These are phyloP conservation scores for Cabera pusaria DNA, from an alignment of 2,888 invertebrate species.

Conservation along the genomic window DNA sequence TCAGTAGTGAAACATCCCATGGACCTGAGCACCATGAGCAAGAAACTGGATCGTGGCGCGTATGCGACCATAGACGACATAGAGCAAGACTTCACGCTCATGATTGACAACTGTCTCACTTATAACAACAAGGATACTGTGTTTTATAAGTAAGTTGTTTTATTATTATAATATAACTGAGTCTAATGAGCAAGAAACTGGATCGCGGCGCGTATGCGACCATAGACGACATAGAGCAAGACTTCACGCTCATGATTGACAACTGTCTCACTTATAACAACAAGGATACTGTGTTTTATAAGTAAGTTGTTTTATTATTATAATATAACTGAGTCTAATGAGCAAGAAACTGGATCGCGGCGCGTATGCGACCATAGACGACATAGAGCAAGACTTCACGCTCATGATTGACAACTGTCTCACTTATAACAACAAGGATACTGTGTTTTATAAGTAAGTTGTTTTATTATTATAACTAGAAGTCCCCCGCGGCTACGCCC, in stretches of 20 bases:
- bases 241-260: constrained; percentile 97
- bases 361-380: constrained; percentile 87
- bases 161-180: too few species aligned
- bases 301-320: too few species aligned
- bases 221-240: constrained; percentile 91
- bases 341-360: constrained; percentile 87
- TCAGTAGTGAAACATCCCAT: constrained; percentile 71
- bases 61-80: constrained; percentile 90
- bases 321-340: too few species aligned
- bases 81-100: constrained; percentile 95
- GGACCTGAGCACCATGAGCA: constrained; percentile 88
- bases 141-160: constrained; percentile 91
- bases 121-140: constrained; percentile 98
- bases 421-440: constrained; percentile 97
- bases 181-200: too few species aligned
- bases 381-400: constrained; percentile 94
- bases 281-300: constrained; percentile 96
- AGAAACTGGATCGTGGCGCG: constrained; percentile 85
- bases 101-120: constrained; percentile 97
- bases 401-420: constrained; percentile 98
- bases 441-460: constrained; percentile 92
- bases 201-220: constrained; percentile 86
- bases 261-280: constrained; percentile 98
- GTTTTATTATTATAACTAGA: too few species aligned
- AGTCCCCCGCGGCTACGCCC: too few species aligned